phyloP scores from a whole-genome alignment of 1,140 invertebrate genomes.

The Reticulitermes speratus region DNA sequence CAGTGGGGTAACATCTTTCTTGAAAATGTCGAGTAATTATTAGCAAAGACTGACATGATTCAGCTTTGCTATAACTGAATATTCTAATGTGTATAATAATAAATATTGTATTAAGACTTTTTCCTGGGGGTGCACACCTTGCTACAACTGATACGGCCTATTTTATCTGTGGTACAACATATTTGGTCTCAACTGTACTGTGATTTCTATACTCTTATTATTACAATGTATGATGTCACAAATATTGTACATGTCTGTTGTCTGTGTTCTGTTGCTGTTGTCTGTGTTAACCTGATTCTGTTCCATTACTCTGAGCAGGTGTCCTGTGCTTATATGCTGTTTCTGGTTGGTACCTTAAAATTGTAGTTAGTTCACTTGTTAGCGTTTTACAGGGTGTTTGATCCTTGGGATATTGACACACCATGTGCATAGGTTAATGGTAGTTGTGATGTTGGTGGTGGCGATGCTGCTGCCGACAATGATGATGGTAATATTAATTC shows the following conservation, averaged over 20 bases:
- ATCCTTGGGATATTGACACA: no score
- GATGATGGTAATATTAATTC: no score
- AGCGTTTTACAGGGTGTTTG: no score
- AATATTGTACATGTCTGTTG: constrained; percentile 2
- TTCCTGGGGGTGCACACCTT: constrained; percentile 11
- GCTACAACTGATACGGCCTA: constrained; percentile 13
- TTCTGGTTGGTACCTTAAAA: not conserved
- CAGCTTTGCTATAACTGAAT: constrained; percentile 3
- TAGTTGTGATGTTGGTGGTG: no score
- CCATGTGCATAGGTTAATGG: no score
- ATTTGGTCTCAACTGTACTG: constrained; percentile 11
- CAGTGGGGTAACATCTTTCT: not conserved
- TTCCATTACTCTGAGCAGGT: not conserved
- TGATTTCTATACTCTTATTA: constrained; percentile 17
- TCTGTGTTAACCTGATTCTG: not conserved
- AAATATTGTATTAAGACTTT: constrained; percentile 18
- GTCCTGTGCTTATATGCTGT: not conserved
- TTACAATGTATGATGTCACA: not conserved
- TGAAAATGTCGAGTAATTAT: not conserved
- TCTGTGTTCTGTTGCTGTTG: not conserved
- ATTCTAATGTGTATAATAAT: not conserved
- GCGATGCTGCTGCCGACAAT: no score
- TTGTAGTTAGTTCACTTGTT: no score
- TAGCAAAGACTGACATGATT: not conserved
- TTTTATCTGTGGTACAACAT: constrained; percentile 6